Conservation (phyloP, 2,888 invertebrate species). For the Biston betularia region DNA sequence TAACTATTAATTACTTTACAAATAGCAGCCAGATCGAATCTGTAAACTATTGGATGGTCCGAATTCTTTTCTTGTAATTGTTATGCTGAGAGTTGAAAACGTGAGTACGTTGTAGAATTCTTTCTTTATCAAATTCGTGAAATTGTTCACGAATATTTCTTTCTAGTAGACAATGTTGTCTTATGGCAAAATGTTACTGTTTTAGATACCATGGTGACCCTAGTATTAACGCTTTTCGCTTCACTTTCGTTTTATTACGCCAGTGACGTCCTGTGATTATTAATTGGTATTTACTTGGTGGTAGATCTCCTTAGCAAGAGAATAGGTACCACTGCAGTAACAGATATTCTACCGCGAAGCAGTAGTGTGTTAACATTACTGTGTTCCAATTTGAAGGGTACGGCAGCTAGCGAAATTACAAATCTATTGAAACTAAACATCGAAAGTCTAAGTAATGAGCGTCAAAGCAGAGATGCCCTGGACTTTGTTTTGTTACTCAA, state of each 20-base stretch:
- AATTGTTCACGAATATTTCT: not conserved
- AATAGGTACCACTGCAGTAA: too few species aligned
- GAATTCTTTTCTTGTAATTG: constrained; percentile 12
- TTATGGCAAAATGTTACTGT: not conserved
- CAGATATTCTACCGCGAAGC: too few species aligned
- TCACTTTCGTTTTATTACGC: constrained; percentile 53
- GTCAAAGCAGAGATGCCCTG: too few species aligned
- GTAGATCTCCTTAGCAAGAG: too few species aligned
- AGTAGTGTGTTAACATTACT: too few species aligned
- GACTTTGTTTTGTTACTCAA: too few species aligned
- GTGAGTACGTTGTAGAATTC: constrained; percentile 19
- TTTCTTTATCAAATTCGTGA: not conserved
- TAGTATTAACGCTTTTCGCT: constrained; percentile 54
- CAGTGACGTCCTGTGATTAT: not conserved
- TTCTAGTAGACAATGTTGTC: not conserved
- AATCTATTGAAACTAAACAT: too few species aligned
- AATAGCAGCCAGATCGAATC: constrained; percentile 22
- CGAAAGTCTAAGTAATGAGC: too few species aligned
- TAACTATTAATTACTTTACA: constrained; percentile 33
- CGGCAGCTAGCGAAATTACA: too few species aligned
- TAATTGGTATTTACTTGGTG: not conserved
- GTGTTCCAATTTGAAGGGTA: too few species aligned
- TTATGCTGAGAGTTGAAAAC: constrained; percentile 3
- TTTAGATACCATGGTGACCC: constrained; percentile 43
- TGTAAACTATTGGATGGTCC: not conserved